Evolutionary conservation across 2,113 vertebrate genomes (phyloP).

Genomic region (Mastomys coucha): DNA sequence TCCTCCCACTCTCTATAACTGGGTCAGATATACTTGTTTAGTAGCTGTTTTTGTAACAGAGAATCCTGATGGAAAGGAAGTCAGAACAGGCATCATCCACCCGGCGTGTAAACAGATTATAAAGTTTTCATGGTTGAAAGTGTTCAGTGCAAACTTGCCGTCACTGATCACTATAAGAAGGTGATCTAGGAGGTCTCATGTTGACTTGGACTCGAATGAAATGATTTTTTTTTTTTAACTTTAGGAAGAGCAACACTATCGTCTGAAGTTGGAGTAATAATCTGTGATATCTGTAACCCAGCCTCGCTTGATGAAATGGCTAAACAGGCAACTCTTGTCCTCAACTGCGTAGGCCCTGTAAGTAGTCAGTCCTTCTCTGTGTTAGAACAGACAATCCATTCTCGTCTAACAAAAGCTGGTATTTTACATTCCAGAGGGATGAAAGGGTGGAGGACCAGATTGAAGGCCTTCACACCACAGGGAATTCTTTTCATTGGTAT

Average conservation of each 20-base stretch:
- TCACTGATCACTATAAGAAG: neutral
- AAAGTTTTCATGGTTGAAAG: constrained; percentile 7
- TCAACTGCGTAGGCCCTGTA: constrained; percentile 98
- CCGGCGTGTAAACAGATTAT: neutral
- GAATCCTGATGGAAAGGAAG: neutral
- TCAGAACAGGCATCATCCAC: neutral
- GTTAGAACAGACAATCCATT: constrained; percentile 50
- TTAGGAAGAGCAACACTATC: constrained; percentile 91
- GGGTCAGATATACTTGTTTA: neutral
- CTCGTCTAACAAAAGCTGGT: constrained; percentile 52
- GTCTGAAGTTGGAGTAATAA: constrained; percentile 92
- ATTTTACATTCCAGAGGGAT: constrained; percentile 64
- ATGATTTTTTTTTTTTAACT: constrained; percentile 74
- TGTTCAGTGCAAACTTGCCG: neutral
- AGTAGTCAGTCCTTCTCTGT: constrained; percentile 83
- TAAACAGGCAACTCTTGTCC: constrained; percentile 93
- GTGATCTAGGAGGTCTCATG: neutral
- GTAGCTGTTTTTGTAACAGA: constrained; percentile 12
- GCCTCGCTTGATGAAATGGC: constrained; percentile 94
- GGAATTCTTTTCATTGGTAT: neutral
- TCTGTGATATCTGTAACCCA: constrained; percentile 92
- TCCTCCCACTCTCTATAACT: neutral
- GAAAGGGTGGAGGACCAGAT: neutral
- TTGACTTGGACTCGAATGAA: constrained; percentile 13
- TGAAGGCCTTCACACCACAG: neutral